Base-by-base conservation (phyloP, 2,888 invertebrate species). In the Steromphala cineraria region DNA sequence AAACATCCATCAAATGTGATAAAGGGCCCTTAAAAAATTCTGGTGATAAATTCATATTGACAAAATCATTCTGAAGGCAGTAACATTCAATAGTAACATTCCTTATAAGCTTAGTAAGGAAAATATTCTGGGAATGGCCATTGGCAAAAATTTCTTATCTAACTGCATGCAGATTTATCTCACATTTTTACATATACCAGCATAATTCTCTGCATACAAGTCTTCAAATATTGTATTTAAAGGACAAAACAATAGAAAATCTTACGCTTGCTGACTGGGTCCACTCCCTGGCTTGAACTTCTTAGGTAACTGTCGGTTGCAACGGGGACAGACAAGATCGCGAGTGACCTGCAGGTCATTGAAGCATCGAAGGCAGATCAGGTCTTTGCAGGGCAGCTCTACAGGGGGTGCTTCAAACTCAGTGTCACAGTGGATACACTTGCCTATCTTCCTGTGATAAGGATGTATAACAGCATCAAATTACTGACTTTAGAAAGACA, bases 361-460 rank as follows among this genome's bases (percentile, higher is more conserved):
- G 40, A 86, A 84, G 81, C 92, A 92, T 15, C 78, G 80, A n/a
- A 83, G 77, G 83, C 92, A 92, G 40, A 91, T 79, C 10, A 84
- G 53, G 81, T 91, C 87, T 31, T 83, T 82, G 85, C 92, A 92
- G 0, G 92, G 91, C 71, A 92, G 81, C n/a, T 82, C 74, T 46
- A 91, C 82, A 7, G 90, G 90, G 15, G 83, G 85, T 0, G 85
- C 85, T 24, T 89, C 87, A 75, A 90, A 81, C 17, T 80, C 81
- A 15, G 80, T 75, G 10, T 87, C 86, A 87, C 92, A 92, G 13
- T 80, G 75, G n/a, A 80, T 53, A 80, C 90, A 90, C 53, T 74
- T 83, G 17, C 82, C 84, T 19, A 85, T 55, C 53, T 80, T 80
- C 0, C 87, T 88, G 80, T 7, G 82, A 74, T 21, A 77, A 53